These are phyloP conservation scores for Drosophila neutralis DNA, from an alignment of 2,888 invertebrate genomes.

Conservation along the genomic window DNA sequence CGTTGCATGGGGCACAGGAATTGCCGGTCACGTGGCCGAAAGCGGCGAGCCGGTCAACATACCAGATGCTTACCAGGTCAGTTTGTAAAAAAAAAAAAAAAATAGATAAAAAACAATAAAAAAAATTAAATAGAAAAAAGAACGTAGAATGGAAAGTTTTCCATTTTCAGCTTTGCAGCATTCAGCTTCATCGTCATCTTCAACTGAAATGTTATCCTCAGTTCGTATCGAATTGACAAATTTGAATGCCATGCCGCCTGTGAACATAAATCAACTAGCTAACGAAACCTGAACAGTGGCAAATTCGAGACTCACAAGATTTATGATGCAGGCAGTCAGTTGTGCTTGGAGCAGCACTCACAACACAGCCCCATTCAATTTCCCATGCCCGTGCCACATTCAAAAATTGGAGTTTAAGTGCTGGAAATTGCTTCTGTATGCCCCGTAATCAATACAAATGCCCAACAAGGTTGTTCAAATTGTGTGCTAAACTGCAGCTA, in stretches of 20 bases:
- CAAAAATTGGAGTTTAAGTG: not conserved
- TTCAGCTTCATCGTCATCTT: conserved; percentile 7
- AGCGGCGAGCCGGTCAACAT: conserved; percentile 97
- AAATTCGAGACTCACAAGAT: conserved; percentile 57
- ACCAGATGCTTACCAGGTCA: conserved; percentile 96
- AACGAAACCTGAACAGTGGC: conserved; percentile 34
- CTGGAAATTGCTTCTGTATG: conserved; percentile 4
- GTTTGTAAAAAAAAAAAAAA: conserved; percentile 25
- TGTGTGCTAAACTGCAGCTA: not conserved
- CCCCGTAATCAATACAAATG: conserved; percentile 10
- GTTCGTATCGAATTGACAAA: conserved; percentile 61
- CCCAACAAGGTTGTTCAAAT: not conserved
- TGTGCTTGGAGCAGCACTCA: conserved; percentile 3
- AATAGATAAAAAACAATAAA: not conserved
- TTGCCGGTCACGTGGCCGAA: conserved; percentile 97
- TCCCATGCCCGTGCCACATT: conserved; percentile 8
- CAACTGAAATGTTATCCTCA: conserved; percentile 1
- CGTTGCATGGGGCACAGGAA: conserved; percentile 97
- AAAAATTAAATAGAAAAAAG: not conserved
- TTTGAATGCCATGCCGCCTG: conserved; percentile 58
- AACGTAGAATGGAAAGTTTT: conserved; percentile 40
- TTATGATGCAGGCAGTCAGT: conserved; percentile 55
- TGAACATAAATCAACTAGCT: conserved; percentile 61
- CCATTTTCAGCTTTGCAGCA: conserved; percentile 1
- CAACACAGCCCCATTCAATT: conserved; percentile 7